These are phyloP conservation scores for Neolamprologus toae DNA, from an alignment of 2,113 vertebrate species.

Conservation along the genomic window DNA sequence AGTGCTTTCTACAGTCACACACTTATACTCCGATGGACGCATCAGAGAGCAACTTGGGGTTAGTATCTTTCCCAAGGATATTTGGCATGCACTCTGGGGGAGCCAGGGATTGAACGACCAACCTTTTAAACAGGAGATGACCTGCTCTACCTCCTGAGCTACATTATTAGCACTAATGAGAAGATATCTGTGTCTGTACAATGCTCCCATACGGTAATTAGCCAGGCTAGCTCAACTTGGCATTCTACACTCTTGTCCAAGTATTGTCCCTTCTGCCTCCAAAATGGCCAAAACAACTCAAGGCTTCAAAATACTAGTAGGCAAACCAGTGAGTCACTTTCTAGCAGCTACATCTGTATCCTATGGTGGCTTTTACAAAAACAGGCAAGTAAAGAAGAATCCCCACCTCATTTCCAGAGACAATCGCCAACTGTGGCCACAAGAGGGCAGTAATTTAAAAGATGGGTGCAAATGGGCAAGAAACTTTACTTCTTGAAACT, in stretches of 20 bases:
- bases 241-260: neutral
- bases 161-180: neutral
- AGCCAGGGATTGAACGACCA: neutral
- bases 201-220: neutral
- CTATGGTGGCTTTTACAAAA: neutral
- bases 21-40: neutral
- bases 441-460: neutral
- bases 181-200: neutral
- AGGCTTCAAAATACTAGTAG: neutral
- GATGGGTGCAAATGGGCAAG: neutral
- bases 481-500: neutral
- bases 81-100: neutral
- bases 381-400: neutral
- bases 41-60: neutral
- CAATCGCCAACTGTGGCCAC: neutral
- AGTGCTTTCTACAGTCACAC: neutral
- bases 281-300: neutral
- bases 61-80: neutral
- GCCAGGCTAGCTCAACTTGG: neutral
- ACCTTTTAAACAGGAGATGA: neutral
- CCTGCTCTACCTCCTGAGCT: neutral
- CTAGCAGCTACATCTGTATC: neutral
- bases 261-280: neutral
- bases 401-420: neutral
- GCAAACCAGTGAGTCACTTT: neutral